Evolutionary conservation across 2,888 invertebrate species (phyloP).

Genomic region (Pimpla rufipes): DNA sequence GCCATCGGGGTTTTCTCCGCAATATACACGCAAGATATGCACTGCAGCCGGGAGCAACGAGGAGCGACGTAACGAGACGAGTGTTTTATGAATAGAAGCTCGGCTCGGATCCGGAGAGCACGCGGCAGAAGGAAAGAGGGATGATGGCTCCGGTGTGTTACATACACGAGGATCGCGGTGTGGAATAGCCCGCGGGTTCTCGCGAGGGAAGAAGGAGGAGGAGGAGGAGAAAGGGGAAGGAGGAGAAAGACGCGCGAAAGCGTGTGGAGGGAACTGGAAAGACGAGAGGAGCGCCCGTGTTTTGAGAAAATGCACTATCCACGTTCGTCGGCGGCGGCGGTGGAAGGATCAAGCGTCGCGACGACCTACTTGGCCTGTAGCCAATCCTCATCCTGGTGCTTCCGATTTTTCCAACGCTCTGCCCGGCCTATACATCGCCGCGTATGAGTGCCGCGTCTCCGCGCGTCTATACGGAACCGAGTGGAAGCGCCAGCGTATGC

Average conservation of each 20-base stretch:
- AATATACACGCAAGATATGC: neutral
- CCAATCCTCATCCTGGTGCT: conserved; percentile 52
- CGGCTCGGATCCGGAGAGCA: neutral
- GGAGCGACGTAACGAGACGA: conserved; percentile 44
- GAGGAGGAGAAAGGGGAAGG: neutral
- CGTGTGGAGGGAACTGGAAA: conserved; percentile 39
- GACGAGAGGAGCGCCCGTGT: conserved; percentile 48
- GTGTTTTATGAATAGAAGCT: conserved; percentile 57
- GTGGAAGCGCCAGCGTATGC: neutral
- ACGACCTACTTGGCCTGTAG: conserved; percentile 61
- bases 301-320: conserved; percentile 65
- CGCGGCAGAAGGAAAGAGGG: conserved; percentile 13
- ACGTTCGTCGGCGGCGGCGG: conserved; percentile 42
- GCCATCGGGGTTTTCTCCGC: neutral
- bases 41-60: neutral
- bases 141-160: conserved; percentile 26
- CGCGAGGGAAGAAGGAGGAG: neutral
- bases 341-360: conserved; percentile 63
- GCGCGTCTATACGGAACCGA: conserved; percentile 1
- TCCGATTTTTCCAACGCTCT: conserved; percentile 48
- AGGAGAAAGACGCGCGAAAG: neutral
- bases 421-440: neutral
- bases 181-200: conserved; percentile 29
- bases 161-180: conserved; percentile 25
- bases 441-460: neutral